These are phyloP conservation scores for Corythoichthys haematopterus DNA, from an alignment of 2,113 vertebrate genomes.

Conservation along the genomic window DNA sequence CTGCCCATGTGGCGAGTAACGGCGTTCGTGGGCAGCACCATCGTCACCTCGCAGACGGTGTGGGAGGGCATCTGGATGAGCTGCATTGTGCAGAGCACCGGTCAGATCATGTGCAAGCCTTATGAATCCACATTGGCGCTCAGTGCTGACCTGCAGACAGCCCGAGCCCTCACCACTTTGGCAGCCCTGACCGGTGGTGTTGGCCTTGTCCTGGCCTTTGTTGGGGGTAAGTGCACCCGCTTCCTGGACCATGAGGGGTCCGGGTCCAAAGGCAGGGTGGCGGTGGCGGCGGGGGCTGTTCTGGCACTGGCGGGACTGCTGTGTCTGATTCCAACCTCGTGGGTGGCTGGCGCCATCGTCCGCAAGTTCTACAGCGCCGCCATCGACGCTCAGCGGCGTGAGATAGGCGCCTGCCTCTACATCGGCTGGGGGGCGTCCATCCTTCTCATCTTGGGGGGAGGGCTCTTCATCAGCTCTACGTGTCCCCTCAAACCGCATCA, in stretches of 20 bases:
- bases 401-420: conserved; percentile 83
- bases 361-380: conserved; percentile 82
- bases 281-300: conserved; percentile 71
- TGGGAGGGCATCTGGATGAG: conserved; percentile 97
- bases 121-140: conserved; percentile 83
- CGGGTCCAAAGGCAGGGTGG: conserved; percentile 71
- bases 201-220: conserved; percentile 78
- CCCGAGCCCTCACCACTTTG: conserved; percentile 78
- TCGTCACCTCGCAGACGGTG: conserved; percentile 81
- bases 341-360: conserved; percentile 79
- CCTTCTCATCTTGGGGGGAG: conserved; percentile 80
- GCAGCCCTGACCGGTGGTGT: conserved; percentile 68
- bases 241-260: conserved; percentile 76
- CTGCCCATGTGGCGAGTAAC: conserved; percentile 90
- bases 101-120: conserved; percentile 85
- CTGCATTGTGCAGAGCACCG: conserved; percentile 89
- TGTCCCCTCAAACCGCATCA: conserved; percentile 58
- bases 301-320: conserved; percentile 74
- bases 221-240: conserved; percentile 88
- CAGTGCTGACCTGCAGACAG: conserved; percentile 79
- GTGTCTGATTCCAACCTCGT: conserved; percentile 80
- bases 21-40: conserved; percentile 83
- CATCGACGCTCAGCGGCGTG: conserved; percentile 75
- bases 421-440: conserved; percentile 82
- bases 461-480: conserved; percentile 77